phyloP scores from a whole-genome alignment of 2,888 invertebrate genomes.

The Omphaloscelis lunosa region DNA sequence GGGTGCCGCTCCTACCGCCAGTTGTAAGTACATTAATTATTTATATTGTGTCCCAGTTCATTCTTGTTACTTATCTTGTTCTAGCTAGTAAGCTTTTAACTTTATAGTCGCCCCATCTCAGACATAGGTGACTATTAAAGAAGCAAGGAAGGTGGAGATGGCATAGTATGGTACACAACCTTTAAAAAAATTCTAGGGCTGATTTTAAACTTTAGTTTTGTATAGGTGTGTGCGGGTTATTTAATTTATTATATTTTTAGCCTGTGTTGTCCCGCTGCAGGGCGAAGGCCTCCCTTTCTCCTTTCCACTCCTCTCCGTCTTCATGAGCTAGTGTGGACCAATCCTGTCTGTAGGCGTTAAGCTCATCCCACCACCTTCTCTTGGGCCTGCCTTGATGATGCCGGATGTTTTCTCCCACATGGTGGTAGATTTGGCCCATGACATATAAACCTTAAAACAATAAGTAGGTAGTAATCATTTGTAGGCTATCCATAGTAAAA shows the following conservation, averaged over 20 bases:
- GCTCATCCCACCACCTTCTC: no score
- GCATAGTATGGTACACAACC: background rate
- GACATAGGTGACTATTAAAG: background rate
- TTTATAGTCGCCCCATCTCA: background rate
- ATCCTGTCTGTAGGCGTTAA: no score
- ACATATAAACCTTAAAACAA: background rate
- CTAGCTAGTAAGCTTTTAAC: background rate
- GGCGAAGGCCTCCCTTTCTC: no score
- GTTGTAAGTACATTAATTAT: conserved; percentile 90
- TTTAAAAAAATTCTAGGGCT: no score
- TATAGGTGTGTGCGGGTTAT: no score
- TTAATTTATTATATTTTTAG: no score
- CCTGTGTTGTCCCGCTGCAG: no score
- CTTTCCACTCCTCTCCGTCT: no score
- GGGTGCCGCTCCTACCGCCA: conserved; percentile 94
- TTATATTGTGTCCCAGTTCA: background rate
- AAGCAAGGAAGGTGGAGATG: background rate
- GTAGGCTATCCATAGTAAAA: background rate
- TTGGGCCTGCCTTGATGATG: no score
- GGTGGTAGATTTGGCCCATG: no score
- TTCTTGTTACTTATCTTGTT: background rate
- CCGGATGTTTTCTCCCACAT: no score
- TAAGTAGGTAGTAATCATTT: background rate
- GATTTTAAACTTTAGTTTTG: background rate
- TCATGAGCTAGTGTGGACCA: no score